A percentile compares a stretch with the other conserved stretches of the same genome.
phyloP scores from a whole-genome alignment of 2,888 invertebrate species.

The Spodoptera littoralis region DNA sequence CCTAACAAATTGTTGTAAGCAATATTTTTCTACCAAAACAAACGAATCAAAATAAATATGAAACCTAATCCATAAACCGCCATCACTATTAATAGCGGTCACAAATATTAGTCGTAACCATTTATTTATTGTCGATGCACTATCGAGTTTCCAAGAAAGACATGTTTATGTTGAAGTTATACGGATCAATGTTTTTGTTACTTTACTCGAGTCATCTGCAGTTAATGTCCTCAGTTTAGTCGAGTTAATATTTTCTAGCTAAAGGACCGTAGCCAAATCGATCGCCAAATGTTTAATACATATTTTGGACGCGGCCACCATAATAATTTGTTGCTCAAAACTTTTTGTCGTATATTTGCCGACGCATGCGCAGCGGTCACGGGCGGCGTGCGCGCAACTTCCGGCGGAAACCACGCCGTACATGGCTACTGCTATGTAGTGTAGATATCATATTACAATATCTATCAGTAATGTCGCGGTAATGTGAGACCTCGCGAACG shows the following conservation, averaged over 20 bases:
- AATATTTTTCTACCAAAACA: slow-evolving; percentile 11
- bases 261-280: slow-evolving; percentile 12
- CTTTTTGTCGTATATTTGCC: slow-evolving; percentile 59
- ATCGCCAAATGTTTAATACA: slow-evolving; percentile 27
- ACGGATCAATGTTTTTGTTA: slow-evolving; percentile 11
- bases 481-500: slow-evolving; percentile 61
- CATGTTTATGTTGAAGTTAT: slow-evolving; percentile 16
- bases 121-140: slow-evolving; percentile 29
- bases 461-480: slow-evolving; percentile 62
- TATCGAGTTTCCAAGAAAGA: slow-evolving; percentile 28
- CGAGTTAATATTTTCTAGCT: slow-evolving; percentile 2
- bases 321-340: slow-evolving; percentile 44
- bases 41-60: slow-evolving; percentile 33
- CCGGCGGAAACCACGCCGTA: slow-evolving; percentile 85
- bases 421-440: slow-evolving; percentile 62
- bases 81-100: slow-evolving; percentile 35
- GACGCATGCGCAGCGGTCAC: slow-evolving; percentile 77
- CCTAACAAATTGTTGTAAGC: slow-evolving; percentile 1
- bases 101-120: slow-evolving; percentile 33
- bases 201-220: too few relatives aligned
- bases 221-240: too few relatives aligned
- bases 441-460: slow-evolving; percentile 63
- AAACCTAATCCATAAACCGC: slow-evolving; percentile 25
- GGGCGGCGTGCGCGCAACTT: slow-evolving; percentile 84
- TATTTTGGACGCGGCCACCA: slow-evolving; percentile 35